phyloP scores from a whole-genome alignment of 2,797 vertebrate genomes.

The Bradypodion ventrale region DNA sequence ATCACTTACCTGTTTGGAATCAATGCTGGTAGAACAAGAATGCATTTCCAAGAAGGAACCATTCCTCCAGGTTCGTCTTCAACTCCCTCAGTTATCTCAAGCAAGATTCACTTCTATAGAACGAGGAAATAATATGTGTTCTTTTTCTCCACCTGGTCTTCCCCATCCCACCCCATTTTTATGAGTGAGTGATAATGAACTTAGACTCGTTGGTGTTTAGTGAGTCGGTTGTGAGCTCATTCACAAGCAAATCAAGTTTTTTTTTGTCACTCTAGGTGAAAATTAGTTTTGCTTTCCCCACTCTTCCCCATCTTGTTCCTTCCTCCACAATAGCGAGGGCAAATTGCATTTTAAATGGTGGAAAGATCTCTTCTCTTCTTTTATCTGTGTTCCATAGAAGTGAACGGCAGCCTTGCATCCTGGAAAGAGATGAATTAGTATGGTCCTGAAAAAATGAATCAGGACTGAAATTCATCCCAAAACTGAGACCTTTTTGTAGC shows the following conservation, averaged over 20 bases:
- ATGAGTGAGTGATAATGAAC: neutral
- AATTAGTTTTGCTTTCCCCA: neutral
- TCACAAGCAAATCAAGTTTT: neutral
- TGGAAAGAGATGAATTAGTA: neutral
- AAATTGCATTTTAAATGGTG: neutral
- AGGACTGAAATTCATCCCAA: too few relatives aligned
- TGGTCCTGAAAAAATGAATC: neutral
- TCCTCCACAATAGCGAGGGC: neutral
- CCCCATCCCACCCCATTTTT: neutral
- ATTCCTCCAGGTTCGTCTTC: neutral
- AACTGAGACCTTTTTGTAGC: neutral
- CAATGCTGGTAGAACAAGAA: neutral
- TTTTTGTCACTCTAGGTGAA: slow-evolving; percentile 16
- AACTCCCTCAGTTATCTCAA: neutral
- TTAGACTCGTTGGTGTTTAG: neutral
- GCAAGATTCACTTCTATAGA: neutral
- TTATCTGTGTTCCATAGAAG: neutral
- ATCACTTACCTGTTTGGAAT: slow-evolving; percentile 1
- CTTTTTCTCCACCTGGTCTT: neutral
- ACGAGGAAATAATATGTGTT: neutral
- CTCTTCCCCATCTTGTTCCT: neutral
- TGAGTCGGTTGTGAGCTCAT: neutral
- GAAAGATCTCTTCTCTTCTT: neutral
- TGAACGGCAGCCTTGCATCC: neutral
- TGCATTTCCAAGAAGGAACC: neutral